Evolutionary conservation across 2,797 vertebrate genomes (phyloP).

Genomic region (Potorous gilbertii): DNA sequence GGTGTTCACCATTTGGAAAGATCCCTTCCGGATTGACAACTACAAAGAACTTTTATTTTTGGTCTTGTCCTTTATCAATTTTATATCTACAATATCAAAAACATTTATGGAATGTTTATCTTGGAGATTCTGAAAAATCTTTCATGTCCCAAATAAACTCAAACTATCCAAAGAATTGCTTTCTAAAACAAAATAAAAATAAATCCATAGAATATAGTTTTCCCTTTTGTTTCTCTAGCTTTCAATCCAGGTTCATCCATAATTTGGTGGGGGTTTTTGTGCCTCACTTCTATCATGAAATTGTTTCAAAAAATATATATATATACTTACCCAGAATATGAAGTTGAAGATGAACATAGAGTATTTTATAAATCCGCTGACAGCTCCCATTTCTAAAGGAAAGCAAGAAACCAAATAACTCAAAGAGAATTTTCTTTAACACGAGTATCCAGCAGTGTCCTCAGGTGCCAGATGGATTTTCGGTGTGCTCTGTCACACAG

Average conservation of each 20-base stretch:
- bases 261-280: conserved; percentile 61
- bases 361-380: conserved; percentile 86
- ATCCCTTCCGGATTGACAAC: conserved; percentile 26
- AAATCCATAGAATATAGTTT: conserved; percentile 56
- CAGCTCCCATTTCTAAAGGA: conserved; percentile 84
- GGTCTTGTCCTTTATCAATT: conserved; percentile 39
- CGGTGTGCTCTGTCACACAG: conserved; percentile 32
- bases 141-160: conserved; percentile 64
- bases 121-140: conserved; percentile 45
- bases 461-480: conserved; percentile 37
- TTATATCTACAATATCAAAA: conserved; percentile 64
- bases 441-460: conserved; percentile 4
- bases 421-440: conserved; percentile 38
- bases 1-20: neutral
- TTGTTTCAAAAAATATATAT: conserved; percentile 66
- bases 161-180: conserved; percentile 54
- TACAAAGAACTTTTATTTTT: conserved; percentile 57
- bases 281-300: conserved; percentile 61
- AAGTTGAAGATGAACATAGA: conserved; percentile 89
- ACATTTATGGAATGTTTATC: conserved; percentile 69
- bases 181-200: conserved; percentile 63
- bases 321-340: conserved; percentile 87
- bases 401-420: conserved; percentile 45
- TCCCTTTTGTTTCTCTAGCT: conserved; percentile 49
- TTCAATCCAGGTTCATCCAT: conserved; percentile 65